Evolutionary conservation across 92 coral and sea anemone species (phyloP).

Genomic region (Zoanthus sociatus): DNA sequence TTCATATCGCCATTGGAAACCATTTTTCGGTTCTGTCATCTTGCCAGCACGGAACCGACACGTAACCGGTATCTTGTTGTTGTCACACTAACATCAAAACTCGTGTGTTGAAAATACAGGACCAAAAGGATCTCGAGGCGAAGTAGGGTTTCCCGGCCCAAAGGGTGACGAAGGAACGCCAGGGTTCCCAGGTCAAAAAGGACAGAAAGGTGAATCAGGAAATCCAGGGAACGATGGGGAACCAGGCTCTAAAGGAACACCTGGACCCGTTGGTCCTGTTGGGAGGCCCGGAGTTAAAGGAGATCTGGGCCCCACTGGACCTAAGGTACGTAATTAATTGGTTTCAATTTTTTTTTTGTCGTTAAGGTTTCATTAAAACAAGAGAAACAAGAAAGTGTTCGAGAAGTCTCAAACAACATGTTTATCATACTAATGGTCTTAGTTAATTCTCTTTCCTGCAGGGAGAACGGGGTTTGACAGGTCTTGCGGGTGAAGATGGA

Average conservation of each 20-base stretch:
- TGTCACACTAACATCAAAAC: no score
- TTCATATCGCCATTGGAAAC: no score
- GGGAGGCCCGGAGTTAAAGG: conserved; percentile 34
- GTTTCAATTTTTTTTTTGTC: not conserved
- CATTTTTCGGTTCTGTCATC: no score
- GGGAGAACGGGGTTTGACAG: conserved; percentile 20
- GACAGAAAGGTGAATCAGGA: conserved; percentile 11
- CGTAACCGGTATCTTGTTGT: no score
- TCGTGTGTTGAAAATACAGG: not conserved
- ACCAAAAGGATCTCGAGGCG: conserved; percentile 37
- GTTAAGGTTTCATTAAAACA: no score
- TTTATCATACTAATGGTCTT: not conserved
- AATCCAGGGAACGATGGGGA: conserved; percentile 26
- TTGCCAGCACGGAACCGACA: no score
- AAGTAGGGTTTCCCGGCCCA: conserved; percentile 22
- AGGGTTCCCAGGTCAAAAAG: conserved; percentile 15
- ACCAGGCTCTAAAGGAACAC: conserved; percentile 9
- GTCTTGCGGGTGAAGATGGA: conserved; percentile 22
- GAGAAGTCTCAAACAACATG: no score
- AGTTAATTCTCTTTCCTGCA: not conserved
- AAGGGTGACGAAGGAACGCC: conserved; percentile 12
- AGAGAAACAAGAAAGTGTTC: no score
- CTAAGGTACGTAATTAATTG: conserved; percentile 1
- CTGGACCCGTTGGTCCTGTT: conserved; percentile 13
- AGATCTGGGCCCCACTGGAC: conserved; percentile 21